These are phyloP conservation scores for Eustalomyia histrio DNA, from an alignment of 2,888 invertebrate genomes.

Conservation along the genomic window DNA sequence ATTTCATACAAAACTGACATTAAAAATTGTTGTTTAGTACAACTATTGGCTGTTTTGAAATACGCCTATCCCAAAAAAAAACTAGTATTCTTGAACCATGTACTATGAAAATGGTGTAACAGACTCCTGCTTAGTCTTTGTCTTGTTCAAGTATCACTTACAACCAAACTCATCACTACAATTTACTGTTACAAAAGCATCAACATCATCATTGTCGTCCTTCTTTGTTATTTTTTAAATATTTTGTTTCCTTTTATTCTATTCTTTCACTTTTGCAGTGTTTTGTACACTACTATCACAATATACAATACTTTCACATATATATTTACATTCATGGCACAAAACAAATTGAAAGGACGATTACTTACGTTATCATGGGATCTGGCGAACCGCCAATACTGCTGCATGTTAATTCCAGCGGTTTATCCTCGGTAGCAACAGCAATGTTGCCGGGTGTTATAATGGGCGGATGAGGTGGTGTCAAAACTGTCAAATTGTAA, in stretches of 20 bases:
- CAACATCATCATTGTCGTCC: slow-evolving; percentile 28
- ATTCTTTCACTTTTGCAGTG: neutral
- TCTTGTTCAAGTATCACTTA: slow-evolving; percentile 25
- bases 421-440: slow-evolving; percentile 89
- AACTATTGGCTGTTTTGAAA: too few relatives aligned
- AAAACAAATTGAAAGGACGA: slow-evolving; percentile 22
- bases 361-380: slow-evolving; percentile 86
- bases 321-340: slow-evolving; percentile 30
- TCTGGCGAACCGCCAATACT: slow-evolving; percentile 94
- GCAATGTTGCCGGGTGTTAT: slow-evolving; percentile 88
- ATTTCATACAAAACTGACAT: too few relatives aligned
- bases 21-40: too few relatives aligned
- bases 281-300: neutral
- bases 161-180: slow-evolving; percentile 50
- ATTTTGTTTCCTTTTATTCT: slow-evolving; percentile 17
- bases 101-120: too few relatives aligned
- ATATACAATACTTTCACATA: slow-evolving; percentile 2
- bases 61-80: too few relatives aligned
- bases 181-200: slow-evolving; percentile 46
- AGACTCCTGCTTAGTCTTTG: neutral
- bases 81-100: too few relatives aligned
- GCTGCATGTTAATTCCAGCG: slow-evolving; percentile 88
- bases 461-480: slow-evolving; percentile 89
- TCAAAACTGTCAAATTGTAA: slow-evolving; percentile 91
- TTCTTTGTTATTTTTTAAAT: slow-evolving; percentile 26